These are phyloP conservation scores for Dendroctonus valens DNA, from an alignment of 1,140 invertebrate species.

Conservation along the genomic window DNA sequence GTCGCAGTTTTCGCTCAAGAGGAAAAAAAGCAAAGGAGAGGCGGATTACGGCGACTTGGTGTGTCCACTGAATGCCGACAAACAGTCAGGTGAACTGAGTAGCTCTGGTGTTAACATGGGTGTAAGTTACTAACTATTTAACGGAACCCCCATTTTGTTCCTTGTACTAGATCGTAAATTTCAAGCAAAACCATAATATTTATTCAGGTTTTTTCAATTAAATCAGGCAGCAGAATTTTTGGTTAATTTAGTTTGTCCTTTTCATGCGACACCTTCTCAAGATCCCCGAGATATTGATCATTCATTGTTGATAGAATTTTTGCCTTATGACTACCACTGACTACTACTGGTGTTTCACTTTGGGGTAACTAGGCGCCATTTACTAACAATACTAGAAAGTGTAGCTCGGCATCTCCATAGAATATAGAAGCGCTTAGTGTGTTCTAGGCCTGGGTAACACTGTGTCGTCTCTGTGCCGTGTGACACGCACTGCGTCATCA, in stretches of 20 bases:
- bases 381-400: slow-evolving; percentile 24
- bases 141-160: slow-evolving; percentile 20
- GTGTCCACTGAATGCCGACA: slow-evolving; percentile 71
- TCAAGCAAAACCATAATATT: too few species aligned
- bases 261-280: slow-evolving; percentile 44
- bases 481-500: too few species aligned
- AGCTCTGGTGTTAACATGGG: slow-evolving; percentile 52
- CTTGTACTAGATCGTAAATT: too few species aligned
- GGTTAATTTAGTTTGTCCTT: slow-evolving; percentile 37
- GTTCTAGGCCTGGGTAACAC: too few species aligned
- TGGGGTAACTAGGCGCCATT: slow-evolving; percentile 32
- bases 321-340: slow-evolving; percentile 17
- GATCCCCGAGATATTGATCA: slow-evolving; percentile 51
- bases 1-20: slow-evolving; percentile 85
- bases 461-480: too few species aligned
- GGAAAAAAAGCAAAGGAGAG: slow-evolving; percentile 82
- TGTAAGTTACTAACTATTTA: slow-evolving; percentile 56
- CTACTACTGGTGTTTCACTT: slow-evolving; percentile 17
- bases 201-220: too few species aligned
- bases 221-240: slow-evolving; percentile 15
- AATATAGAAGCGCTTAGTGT: too few species aligned
- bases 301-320: slow-evolving; percentile 47
- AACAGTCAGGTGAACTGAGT: slow-evolving; percentile 61
- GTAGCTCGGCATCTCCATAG: slow-evolving; percentile 6
- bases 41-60: slow-evolving; percentile 81